Base-by-base conservation (phyloP, 2,797 vertebrate species). In the Epinephelus malabaricus region DNA sequence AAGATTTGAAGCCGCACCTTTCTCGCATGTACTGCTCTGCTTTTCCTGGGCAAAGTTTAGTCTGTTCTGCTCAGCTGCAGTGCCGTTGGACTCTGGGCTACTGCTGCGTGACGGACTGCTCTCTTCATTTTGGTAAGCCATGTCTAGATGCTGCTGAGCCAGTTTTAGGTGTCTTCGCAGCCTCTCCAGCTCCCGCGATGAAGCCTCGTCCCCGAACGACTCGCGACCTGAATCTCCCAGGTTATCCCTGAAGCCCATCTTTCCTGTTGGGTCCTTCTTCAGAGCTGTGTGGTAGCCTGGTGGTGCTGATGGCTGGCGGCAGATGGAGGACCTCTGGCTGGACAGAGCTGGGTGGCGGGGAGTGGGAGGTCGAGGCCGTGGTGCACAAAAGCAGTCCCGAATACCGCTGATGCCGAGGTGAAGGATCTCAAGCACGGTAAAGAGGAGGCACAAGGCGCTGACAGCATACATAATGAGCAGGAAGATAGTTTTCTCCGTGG, bases 41-140 rank as follows among this genome's bases (percentile, higher is more conserved):
- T 97, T 97, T 94, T 98, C 97, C 1, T 98, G 97, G 27, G 97
- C 97, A 0, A 97, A 96, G 94, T 98, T 98, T n/a, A 98, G 95
- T 46, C 97, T 92, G 92, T 98, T 98, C 95, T 98, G 97, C 79
- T 97, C 96, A 0, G 94, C 96, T 0, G 97, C 97, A 0, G 97
- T 97, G 64, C 97, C 96, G 0, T 98, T 98, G 50, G 96, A 97
- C 93, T 97, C 97, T 0, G 97, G 97, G 81, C 97, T 98, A 94
- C 96, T 97, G 92, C 97, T 98, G 66, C 96, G 94, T 0, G 95
- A 94, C 0, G 96, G 96, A 73, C 95, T 97, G 87, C 91, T 91
- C 13, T 96, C 95, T 19, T 90, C 96, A 0, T 95, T 94, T 82
- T 96, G 97, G 85, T 97, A 98, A 3, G 96, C 97, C 94, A 97